Percentiles rank a stretch among this genome's conserved stretches.
phyloP scores from a whole-genome alignment of 2,888 invertebrate genomes.

The Orthosia gracilis region DNA sequence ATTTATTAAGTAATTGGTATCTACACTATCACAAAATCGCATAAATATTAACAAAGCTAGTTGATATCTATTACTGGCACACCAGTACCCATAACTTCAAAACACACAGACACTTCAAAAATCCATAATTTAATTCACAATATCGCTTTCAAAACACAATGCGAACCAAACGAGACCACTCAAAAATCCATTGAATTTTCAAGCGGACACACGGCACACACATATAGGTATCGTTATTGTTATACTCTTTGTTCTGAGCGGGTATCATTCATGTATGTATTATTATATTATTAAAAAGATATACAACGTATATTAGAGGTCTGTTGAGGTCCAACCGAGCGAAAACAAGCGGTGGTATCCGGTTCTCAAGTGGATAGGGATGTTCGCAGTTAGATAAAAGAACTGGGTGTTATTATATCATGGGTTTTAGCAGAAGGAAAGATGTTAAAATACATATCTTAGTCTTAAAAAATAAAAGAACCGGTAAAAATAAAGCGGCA shows the following conservation, averaged over 20 bases:
- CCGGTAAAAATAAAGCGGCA: neutral
- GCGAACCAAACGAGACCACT: conserved; percentile 58
- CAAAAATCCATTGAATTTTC: conserved; percentile 63
- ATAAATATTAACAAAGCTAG: neutral
- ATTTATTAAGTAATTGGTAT: neutral
- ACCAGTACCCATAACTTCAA: conserved; percentile 20
- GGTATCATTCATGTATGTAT: conserved; percentile 82
- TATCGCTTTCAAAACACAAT: conserved; percentile 64
- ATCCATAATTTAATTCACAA: conserved; percentile 63
- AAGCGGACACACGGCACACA: conserved; percentile 58
- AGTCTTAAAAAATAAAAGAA: neutral
- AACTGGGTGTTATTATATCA: conserved; percentile 12
- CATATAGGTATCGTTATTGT: conserved; percentile 60
- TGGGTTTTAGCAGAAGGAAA: conserved; percentile 4
- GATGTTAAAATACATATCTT: too few relatives aligned
- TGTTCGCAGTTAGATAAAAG: conserved; percentile 55
- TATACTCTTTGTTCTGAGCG: conserved; percentile 56
- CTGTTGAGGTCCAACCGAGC: conserved; percentile 81
- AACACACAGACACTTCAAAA: conserved; percentile 45
- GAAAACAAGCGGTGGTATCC: conserved; percentile 87
- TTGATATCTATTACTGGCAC: neutral
- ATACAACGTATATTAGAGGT: conserved; percentile 83
- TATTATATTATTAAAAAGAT: conserved; percentile 85
- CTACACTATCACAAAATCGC: neutral
- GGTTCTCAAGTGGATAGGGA: conserved; percentile 85